Conservation (phyloP, 1,140 invertebrate genomes). For the Lysiphlebus fabarum region DNA sequence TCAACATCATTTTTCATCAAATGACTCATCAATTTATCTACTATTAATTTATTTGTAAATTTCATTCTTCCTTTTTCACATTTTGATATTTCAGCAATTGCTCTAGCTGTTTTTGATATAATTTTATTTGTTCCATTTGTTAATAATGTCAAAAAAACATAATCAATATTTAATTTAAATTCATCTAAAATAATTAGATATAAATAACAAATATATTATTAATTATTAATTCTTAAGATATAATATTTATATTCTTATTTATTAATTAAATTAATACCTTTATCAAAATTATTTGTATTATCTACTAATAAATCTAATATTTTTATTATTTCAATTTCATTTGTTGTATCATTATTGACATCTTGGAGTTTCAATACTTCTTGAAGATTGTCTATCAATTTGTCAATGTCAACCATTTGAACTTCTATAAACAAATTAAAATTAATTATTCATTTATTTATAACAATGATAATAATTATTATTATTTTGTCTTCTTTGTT, state of each 20-base stretch:
- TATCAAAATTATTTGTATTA: conserved; percentile 32
- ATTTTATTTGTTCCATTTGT: conserved; percentile 36
- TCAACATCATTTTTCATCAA: conserved; percentile 55
- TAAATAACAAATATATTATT: no score
- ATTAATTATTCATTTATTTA: neutral
- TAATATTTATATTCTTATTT: neutral
- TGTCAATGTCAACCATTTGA: conserved; percentile 30
- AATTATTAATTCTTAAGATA: neutral
- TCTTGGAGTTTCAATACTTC: conserved; percentile 27
- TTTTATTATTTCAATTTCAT: conserved; percentile 28
- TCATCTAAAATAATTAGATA: conserved; percentile 33
- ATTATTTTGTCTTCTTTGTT: no score
- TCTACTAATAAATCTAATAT: conserved; percentile 35
- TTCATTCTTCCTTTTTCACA: conserved; percentile 64
- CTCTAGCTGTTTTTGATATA: conserved; percentile 56
- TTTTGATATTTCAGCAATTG: conserved; percentile 71
- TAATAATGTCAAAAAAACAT: conserved; percentile 42
- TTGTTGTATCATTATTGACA: conserved; percentile 6
- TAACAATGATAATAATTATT: neutral
- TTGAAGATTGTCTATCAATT: conserved; percentile 30
- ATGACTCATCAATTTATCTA: conserved; percentile 59
- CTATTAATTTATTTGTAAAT: conserved; percentile 61
- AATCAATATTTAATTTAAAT: conserved; percentile 33
- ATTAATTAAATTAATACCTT: conserved; percentile 23
- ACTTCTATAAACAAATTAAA: conserved; percentile 3